Base-by-base conservation (phyloP, 2,113 vertebrate genomes). In the Gopherus evgoodei region DNA sequence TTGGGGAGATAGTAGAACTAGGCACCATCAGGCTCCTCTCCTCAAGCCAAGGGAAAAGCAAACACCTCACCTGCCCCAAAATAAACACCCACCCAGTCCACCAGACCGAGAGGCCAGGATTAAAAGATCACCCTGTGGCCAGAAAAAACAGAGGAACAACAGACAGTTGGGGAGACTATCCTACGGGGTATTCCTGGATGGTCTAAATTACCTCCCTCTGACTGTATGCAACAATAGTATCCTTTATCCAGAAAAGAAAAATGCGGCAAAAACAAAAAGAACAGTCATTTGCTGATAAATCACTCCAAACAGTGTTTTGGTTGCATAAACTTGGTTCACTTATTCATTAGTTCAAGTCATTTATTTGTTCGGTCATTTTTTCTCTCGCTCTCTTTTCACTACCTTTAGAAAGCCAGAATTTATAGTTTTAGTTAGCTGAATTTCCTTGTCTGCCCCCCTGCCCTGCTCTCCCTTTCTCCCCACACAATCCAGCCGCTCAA, bases 401-500 rank as follows among this genome's bases (percentile, higher is more conserved):
- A 89, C 80, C 80, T 85, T 90, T 90, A 85, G 91, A 81, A 97
- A 96, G 87, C 84, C 80, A 94, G 81, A 94, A 97, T 89, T 92
- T 90, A 35, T 80, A 91, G 84, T 94, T 95, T 86, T 93, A 93
- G 93, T 93, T 93, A 95, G 90, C 90, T 97, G 76, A 96, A 96
- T 97, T 94, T 86, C 96, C 97, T 94, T 5, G 0, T 87, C 92
- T 94, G 96, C 89, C 80, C 95, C 91, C 91, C 85, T 96, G 94
- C 95, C 96, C 95, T 95, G 84, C 89, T 95, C 95, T 86, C 87
- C 91, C 93, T 90, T 92, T 91, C 87, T 94, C 95, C 93, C 96
- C 94, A 94, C 87, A 50, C 97, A 97, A 94, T 93, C 89, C 93
- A 95, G 95, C 91, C 96, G 90, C 96, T 96, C 88, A 90, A 92